Conservation (phyloP, 2,888 invertebrate genomes). For the Tiphia femorata region DNA sequence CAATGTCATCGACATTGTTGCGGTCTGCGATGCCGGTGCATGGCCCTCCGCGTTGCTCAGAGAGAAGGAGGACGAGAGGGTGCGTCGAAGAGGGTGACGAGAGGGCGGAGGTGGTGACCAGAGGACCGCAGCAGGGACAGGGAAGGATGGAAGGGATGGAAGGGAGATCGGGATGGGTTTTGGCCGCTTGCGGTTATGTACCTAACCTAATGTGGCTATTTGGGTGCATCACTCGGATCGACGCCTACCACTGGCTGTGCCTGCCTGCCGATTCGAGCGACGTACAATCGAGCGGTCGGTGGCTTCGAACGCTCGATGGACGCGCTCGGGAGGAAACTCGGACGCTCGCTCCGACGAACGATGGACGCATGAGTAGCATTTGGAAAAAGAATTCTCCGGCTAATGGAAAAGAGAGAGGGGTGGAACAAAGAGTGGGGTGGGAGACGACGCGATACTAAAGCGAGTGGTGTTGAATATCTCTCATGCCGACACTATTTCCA, state of each 20-base stretch:
- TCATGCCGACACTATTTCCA: too few species aligned
- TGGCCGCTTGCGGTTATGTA: slow-evolving; percentile 15
- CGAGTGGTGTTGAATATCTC: too few species aligned
- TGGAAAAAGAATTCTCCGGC: too few species aligned
- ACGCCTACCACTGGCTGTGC: slow-evolving; percentile 3
- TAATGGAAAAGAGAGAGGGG: too few species aligned
- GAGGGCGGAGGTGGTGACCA: neutral
- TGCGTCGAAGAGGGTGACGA: neutral
- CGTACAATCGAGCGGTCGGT: neutral
- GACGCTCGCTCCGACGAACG: too few species aligned
- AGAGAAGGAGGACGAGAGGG: neutral
- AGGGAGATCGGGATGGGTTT: neutral
- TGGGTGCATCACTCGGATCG: slow-evolving; percentile 10
- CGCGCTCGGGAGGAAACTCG: too few species aligned
- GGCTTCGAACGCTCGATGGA: neutral
- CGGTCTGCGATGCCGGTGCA: slow-evolving; percentile 29
- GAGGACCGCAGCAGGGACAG: neutral
- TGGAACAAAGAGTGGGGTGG: too few species aligned
- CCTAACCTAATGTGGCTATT: slow-evolving; percentile 4
- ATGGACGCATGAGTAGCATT: too few species aligned
- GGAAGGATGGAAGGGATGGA: neutral
- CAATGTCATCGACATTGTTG: slow-evolving; percentile 46
- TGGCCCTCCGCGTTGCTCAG: neutral
- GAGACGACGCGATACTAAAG: too few species aligned
- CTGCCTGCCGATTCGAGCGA: neutral